Base-by-base conservation (phyloP, 1,140 invertebrate genomes). In the Neodiprion fabricii region DNA sequence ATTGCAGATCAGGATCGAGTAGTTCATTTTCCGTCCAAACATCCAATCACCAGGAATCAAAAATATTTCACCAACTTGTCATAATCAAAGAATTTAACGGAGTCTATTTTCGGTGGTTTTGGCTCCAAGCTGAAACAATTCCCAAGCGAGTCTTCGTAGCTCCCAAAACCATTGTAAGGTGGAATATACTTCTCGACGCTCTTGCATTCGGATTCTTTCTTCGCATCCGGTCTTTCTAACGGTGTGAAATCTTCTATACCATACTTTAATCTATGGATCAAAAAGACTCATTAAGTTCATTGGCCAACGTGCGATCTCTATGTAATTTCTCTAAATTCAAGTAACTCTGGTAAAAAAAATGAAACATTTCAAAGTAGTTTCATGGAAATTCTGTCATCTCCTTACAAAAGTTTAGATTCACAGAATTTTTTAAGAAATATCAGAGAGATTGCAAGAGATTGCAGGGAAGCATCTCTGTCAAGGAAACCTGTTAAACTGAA, bases 141-240 rank as follows among this genome's bases (percentile, higher is more conserved):
- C 75, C 93, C 93, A 28, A 96, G 92, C 0, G 96, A 97, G 86
- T 98, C 96, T 78, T 96, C 95, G 77, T 95, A 93, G 1, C 91
- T 92, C 7, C 96, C 96, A 86, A 93, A 96, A 7, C 96, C 96
- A 82, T 97, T 97, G 90, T 96, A 97, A 1, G 96, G 96, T 11
- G 96, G 96, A 48, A 95, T 82, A 70, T 92, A 85, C 48, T 89
- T 89, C 67, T 91, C 87, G 23, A 80, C 79, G 7, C 83, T 83
- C 75, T 70, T 86, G 80, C 73, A 76, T 4, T 89, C 79, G 8
- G 84, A 87, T n/a, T 88, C 82, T 1, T 83, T 79, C 49, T 85
- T 82, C 72, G 85, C 85, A 48, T 87, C 78, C 8, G 92, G 91
- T 68, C 83, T 82, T 28, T 83, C 75, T 7, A 93, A 79, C 0